Base-by-base conservation (phyloP, 1,140 invertebrate genomes). In the Platyscapa corneri region DNA sequence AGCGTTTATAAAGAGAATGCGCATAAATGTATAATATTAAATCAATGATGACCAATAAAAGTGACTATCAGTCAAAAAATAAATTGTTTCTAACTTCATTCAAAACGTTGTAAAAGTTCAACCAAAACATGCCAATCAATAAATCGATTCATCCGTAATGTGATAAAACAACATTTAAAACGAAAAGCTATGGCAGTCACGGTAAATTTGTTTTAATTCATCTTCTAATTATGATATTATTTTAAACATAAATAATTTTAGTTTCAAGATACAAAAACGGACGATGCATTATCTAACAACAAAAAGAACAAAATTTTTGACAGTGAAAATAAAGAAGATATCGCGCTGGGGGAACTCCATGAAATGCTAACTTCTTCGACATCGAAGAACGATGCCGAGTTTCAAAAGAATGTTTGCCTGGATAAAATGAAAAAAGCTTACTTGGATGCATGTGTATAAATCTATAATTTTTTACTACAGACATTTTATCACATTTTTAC, bases 11-110 rank as follows among this genome's bases (percentile, higher is more conserved):
- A 67, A 32, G 23, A 53, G 75, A 53, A 81, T 81, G 65, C 72
- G 42, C 32, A 53, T 20, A 39, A 42, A 60, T 78, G 32, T 56
- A 79, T 39, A n/a, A n/a, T n/a, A 78, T 18, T 49, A 70, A 53
- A 37, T 81, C 42, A 64, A 81, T 81, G 30, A 46, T 81, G 65
- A 53, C 16, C 18, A 70, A 80, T 67, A 64, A 76, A 74, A 76
- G 74, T 76, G 82, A 83, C 82, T 83, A 64, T 83, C 72, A 60
- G 53, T 76, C n/a, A 23, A 82, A 39, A 82, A 64, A 60, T 16
- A 16, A 10, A 72, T 49, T 56, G 34, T 3, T 49, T 46, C 8
- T 56, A 82, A 82, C 70, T 60, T 82, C 81, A 60, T 60, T 70
- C 14, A 32, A 12, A 39, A 53, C 10, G 53, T 6, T 6, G 32